A percentile compares a stretch with the other conserved stretches of the same genome.
Evolutionary conservation across 1,140 invertebrate species (phyloP).

Genomic region (Anoplolepis gracilipes): DNA sequence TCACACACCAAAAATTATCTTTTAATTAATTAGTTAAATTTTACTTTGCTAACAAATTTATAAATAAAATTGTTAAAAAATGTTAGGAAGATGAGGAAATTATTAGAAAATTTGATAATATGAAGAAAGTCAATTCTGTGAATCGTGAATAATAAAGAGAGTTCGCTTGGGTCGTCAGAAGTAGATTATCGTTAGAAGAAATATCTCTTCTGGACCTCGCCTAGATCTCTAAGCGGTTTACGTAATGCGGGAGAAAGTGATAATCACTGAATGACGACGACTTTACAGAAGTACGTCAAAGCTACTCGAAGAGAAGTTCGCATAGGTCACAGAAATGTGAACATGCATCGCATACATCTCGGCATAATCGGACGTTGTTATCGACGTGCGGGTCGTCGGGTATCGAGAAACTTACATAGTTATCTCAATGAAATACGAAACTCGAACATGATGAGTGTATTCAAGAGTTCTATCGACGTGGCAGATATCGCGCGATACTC

Average conservation of each 20-base stretch:
- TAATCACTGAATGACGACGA: conserved; percentile 42
- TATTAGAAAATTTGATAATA: background rate
- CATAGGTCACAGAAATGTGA: conserved; percentile 46
- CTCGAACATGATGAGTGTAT: background rate
- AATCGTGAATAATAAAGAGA: background rate
- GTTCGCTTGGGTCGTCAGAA: conserved; percentile 16
- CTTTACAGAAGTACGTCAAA: background rate
- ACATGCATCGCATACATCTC: conserved; percentile 1
- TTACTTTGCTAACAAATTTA: background rate
- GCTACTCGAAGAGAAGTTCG: conserved; percentile 17
- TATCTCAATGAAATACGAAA: background rate
- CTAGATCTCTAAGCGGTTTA: background rate
- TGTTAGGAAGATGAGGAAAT: background rate
- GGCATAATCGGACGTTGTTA: too few species aligned
- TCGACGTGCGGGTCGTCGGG: background rate
- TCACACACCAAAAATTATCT: background rate
- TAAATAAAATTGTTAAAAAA: background rate
- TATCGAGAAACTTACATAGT: conserved; percentile 49
- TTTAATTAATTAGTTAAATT: background rate
- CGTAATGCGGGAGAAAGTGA: conserved; percentile 7
- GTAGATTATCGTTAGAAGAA: conserved; percentile 8
- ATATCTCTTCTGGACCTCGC: background rate
- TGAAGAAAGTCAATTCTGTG: background rate
- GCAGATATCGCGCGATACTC: background rate
- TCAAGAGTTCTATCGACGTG: background rate